A percentile compares a stretch with the other conserved stretches of the same genome.
phyloP scores from a whole-genome alignment of 2,797 vertebrate species.

The Acestrorhynchus altus region DNA sequence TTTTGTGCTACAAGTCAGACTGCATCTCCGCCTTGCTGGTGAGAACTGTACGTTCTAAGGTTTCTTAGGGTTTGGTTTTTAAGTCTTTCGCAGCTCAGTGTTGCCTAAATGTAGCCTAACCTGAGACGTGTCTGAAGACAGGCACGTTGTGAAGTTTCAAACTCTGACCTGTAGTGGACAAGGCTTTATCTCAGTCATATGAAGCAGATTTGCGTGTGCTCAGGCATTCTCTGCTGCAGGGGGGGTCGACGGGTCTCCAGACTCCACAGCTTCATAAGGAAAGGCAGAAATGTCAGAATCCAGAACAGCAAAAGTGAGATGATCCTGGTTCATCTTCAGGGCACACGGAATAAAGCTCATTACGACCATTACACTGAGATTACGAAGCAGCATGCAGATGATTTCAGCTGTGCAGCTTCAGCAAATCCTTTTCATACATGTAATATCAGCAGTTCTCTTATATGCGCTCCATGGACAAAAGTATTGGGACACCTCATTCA shows the following conservation, averaged over 20 bases:
- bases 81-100: background rate
- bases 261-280: slow-evolving; percentile 67
- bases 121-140: slow-evolving; percentile 1
- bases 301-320: slow-evolving; percentile 66
- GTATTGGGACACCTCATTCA: no score
- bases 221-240: slow-evolving; percentile 36
- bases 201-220: slow-evolving; percentile 74
- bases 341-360: slow-evolving; percentile 65
- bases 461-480: no score
- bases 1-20: no score
- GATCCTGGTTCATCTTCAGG: slow-evolving; percentile 74
- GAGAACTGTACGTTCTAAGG: no score
- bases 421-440: no score
- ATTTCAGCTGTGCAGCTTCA: no score
- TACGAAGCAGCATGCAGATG: no score
- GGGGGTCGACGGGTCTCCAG: slow-evolving; percentile 60
- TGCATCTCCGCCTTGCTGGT: no score
- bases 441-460: no score
- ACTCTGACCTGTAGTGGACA: slow-evolving; percentile 26
- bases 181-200: slow-evolving; percentile 68
- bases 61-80: no score
- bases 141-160: no score
- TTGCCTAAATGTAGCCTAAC: slow-evolving; percentile 11
- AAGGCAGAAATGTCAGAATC: slow-evolving; percentile 74
- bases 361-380: slow-evolving; percentile 50